Evolutionary conservation across 2,888 invertebrate genomes (phyloP).

Genomic region (Monopis laevigella): DNA sequence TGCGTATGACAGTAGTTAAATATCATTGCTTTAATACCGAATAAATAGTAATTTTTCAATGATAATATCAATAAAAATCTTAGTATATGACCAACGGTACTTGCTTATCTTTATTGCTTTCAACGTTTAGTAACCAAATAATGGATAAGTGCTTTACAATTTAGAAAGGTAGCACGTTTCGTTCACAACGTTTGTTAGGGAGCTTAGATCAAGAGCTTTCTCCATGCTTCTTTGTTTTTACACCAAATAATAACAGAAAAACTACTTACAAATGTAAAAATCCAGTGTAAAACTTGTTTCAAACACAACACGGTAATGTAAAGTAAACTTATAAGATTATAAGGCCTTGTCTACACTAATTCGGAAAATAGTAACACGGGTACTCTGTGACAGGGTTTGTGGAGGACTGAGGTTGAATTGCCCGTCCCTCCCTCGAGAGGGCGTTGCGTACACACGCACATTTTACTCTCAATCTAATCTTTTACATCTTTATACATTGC

Average conservation of each 20-base stretch:
- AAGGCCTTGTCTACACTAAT: no score
- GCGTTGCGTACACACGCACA: conserved; percentile 41
- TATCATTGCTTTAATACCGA: no score
- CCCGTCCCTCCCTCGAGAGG: conserved; percentile 35
- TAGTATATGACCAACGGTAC: not conserved
- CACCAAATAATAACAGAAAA: conserved; percentile 20
- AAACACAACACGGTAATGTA: conserved; percentile 55
- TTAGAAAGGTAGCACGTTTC: conserved; percentile 22
- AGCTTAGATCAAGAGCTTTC: conserved; percentile 35
- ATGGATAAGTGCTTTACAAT: conserved; percentile 4
- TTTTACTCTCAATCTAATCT: not conserved
- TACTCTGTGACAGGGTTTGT: conserved; percentile 28
- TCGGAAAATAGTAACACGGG: no score
- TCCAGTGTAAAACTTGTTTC: conserved; percentile 37
- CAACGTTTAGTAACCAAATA: not conserved
- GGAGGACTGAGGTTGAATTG: conserved; percentile 43
- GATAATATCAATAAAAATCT: not conserved
- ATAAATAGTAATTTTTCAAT: not conserved
- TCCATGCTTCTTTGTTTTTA: conserved; percentile 20
- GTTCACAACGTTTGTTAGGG: conserved; percentile 29
- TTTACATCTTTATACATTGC: conserved; percentile 31
- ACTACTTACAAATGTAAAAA: conserved; percentile 48
- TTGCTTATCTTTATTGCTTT: not conserved
- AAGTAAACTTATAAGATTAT: no score
- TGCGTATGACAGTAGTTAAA: no score